Evolutionary conservation across 2,797 vertebrate species (phyloP).

Genomic region (Cebuella pygmaea): DNA sequence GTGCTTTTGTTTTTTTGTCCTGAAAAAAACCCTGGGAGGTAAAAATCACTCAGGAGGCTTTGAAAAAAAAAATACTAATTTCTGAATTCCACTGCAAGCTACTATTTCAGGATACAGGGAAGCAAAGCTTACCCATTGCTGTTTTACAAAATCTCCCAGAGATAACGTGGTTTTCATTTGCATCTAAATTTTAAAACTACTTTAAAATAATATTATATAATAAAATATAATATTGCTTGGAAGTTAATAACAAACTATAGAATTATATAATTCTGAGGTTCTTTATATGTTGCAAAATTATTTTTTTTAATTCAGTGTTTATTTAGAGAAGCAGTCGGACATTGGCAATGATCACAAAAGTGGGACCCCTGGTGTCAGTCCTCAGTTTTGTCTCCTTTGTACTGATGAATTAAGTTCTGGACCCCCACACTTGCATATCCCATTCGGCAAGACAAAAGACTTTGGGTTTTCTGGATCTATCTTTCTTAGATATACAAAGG

Average conservation of each 20-base stretch:
- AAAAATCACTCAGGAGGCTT: background rate
- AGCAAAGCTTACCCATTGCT: background rate
- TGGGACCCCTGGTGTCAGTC: background rate
- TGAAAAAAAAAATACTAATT: background rate
- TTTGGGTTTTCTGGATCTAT: background rate
- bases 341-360: background rate
- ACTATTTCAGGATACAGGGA: background rate
- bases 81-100: background rate
- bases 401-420: background rate
- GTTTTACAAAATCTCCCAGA: background rate
- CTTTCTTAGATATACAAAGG: background rate
- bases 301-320: background rate
- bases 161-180: background rate
- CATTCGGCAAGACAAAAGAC: background rate
- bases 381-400: background rate
- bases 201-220: background rate
- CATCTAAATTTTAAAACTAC: conserved; percentile 17
- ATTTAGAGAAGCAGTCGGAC: background rate
- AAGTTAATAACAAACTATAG: background rate
- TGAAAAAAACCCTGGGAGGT: background rate
- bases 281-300: background rate
- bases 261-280: background rate
- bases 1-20: background rate
- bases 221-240: background rate
- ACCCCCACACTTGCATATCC: background rate